phyloP scores from a whole-genome alignment of 2,888 invertebrate genomes.

The Drosophila nigritarsus region DNA sequence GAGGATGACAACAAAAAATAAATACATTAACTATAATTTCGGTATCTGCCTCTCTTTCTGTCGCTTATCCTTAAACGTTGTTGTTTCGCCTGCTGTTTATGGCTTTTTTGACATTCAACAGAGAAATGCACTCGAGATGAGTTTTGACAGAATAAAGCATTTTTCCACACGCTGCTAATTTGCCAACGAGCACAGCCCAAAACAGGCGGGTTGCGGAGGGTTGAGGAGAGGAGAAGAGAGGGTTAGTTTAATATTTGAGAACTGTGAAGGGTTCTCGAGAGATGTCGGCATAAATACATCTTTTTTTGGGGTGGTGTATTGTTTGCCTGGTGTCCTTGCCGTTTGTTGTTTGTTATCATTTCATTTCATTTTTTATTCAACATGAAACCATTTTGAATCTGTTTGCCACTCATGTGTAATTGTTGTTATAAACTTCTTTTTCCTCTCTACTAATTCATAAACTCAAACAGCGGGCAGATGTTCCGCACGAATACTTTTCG shows the following conservation, averaged over 20 bases:
- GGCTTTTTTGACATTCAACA: slow-evolving; percentile 16
- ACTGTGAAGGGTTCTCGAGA: slow-evolving; percentile 30
- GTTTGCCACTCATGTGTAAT: slow-evolving; percentile 29
- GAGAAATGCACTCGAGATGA: slow-evolving; percentile 34
- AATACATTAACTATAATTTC: background rate
- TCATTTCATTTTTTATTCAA: slow-evolving; percentile 62
- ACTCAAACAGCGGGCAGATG: slow-evolving; percentile 64
- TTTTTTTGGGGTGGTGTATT: slow-evolving; percentile 31
- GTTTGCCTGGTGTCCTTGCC: slow-evolving; percentile 24
- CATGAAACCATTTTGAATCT: slow-evolving; percentile 67
- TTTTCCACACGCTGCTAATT: slow-evolving; percentile 36
- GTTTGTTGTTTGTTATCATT: slow-evolving; percentile 67
- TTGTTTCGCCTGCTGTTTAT: background rate
- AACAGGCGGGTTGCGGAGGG: background rate
- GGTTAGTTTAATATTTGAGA: slow-evolving; percentile 65
- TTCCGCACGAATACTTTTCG: slow-evolving; percentile 46
- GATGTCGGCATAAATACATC: slow-evolving; percentile 3
- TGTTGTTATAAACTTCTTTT: slow-evolving; percentile 32
- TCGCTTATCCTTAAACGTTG: background rate
- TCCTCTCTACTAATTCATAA: slow-evolving; percentile 59
- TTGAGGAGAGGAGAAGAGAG: slow-evolving; percentile 38
- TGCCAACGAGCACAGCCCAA: slow-evolving; percentile 1
- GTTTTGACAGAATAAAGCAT: slow-evolving; percentile 21
- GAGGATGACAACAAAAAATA: slow-evolving; percentile 11
- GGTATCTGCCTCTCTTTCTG: background rate